Percentiles rank a stretch among this genome's conserved stretches.
Conservation (phyloP, 1,140 invertebrate genomes). For the Drosophila serrata region DNA sequence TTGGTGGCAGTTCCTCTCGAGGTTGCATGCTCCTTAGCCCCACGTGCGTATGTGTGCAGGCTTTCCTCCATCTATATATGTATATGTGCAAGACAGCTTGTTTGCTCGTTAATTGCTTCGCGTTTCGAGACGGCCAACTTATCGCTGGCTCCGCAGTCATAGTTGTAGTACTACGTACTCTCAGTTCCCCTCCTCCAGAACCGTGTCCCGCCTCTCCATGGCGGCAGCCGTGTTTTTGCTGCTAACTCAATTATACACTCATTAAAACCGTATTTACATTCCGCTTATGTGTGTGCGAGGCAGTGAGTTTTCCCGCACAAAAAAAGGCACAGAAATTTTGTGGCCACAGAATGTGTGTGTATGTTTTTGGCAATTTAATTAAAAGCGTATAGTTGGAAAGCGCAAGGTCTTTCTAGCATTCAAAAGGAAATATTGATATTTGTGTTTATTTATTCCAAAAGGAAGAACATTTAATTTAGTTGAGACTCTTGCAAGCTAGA, state of each 20-base stretch:
- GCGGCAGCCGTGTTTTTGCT: constrained; percentile 21
- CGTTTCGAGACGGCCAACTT: constrained; percentile 49
- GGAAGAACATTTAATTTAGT: background rate
- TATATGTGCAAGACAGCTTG: constrained; percentile 40
- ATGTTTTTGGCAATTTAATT: constrained; percentile 59
- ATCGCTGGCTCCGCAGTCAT: constrained; percentile 20
- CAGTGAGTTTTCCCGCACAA: constrained; percentile 24
- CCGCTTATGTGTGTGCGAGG: constrained; percentile 20
- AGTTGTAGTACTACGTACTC: constrained; percentile 2
- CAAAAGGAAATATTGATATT: background rate
- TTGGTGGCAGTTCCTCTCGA: constrained; percentile 31
- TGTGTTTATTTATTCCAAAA: background rate
- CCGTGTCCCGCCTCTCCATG: background rate
- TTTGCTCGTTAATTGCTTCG: constrained; percentile 59
- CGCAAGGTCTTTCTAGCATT: background rate
- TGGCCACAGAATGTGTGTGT: constrained; percentile 48
- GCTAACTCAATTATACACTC: constrained; percentile 64
- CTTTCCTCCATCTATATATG: background rate
- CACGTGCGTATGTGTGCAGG: background rate
- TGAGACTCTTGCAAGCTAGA: too few relatives aligned
- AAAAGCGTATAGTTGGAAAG: constrained; percentile 30
- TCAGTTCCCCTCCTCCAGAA: constrained; percentile 8
- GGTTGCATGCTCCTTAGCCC: constrained; percentile 28
- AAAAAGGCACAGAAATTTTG: constrained; percentile 45
- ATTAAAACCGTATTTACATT: constrained; percentile 61